A percentile compares a stretch with the other conserved stretches of the same genome.
These are phyloP conservation scores for Eupithecia abbreviata DNA, from an alignment of 2,888 invertebrate species.

Conservation along the genomic window DNA sequence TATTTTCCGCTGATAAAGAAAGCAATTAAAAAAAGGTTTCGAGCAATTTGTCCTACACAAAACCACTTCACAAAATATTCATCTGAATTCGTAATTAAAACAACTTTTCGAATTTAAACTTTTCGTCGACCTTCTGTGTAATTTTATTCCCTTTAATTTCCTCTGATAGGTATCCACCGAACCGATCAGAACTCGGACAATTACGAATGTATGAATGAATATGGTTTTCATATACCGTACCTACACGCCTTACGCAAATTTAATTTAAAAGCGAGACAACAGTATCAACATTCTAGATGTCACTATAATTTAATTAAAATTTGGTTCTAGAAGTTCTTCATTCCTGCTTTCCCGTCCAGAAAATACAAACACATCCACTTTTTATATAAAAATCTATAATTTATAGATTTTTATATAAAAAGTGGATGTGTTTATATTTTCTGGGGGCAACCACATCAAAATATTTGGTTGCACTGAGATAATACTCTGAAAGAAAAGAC, in stretches of 20 bases:
- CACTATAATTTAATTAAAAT: neutral
- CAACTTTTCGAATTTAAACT: conserved; percentile 40
- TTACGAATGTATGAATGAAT: neutral
- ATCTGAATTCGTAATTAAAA: conserved; percentile 42
- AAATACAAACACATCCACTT: too few relatives aligned
- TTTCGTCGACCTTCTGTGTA: conserved; percentile 35
- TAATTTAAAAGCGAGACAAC: neutral
- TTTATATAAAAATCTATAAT: too few relatives aligned
- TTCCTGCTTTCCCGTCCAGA: neutral
- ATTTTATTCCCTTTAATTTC: conserved; percentile 37
- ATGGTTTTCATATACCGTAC: neutral
- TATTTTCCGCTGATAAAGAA: conserved; percentile 12
- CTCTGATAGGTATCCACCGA: conserved; percentile 18
- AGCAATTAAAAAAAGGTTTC: conserved; percentile 14
- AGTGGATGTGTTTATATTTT: too few relatives aligned
- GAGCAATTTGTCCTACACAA: conserved; percentile 20
- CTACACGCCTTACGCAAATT: neutral
- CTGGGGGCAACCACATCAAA: too few relatives aligned
- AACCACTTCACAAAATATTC: conserved; percentile 34
- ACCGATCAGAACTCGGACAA: conserved; percentile 14
- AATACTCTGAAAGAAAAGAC: too few relatives aligned
- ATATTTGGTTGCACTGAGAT: too few relatives aligned
- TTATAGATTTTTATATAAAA: too few relatives aligned
- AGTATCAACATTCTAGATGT: neutral
- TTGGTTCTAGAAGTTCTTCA: neutral